Evolutionary conservation across 1,140 invertebrate genomes (phyloP), one percentile per base, ranked within the genome.

Genomic region (Charaxes varanes): DNA sequence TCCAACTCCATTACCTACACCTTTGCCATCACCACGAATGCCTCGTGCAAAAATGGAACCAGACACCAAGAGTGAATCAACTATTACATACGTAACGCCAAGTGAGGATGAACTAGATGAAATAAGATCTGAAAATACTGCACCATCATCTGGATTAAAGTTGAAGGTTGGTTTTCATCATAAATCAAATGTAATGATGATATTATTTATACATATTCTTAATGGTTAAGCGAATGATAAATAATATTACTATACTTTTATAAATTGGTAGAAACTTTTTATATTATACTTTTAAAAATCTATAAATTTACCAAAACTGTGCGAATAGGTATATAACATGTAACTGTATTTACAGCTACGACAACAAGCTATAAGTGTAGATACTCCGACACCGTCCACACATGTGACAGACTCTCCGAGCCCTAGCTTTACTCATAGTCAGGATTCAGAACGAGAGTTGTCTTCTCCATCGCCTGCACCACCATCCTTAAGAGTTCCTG

Each of bases 1-100:
- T 34, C 90, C 86, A 49, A 91, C 90, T 5, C 91, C 90, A 8
- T 82, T 89, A 16, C 85, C 90, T 4, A 91, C 90, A 1, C 91
- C 91, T 1, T 70, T 90, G 10, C 71, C 64, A 21, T 80, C 60
- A 41, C 82, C 58, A 42, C 72, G 59, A 46, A 81, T 77, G 82
- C 85, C 61, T 12, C 59, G 70, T 38, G 77, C 65, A 44, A 80
- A 51, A 41, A 71, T 60, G 58, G 86, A 71, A 42, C 60, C 54
- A 8, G 67, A 73, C 28, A 56, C 38, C 6, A 71, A 76, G 40
- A 70, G 60, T 8, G 78, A 77, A 41, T 71, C 68, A 3, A 62
- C 58, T 33, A 48, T 35, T 6, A 76, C 59, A 2, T 72, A 64
- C 24, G 30, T 76, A 10, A 78, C 78, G 4, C 79, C 66, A 16